These are phyloP conservation scores for Spilogale gracilis DNA, from an alignment of 2,113 vertebrate genomes.

Conservation along the genomic window DNA sequence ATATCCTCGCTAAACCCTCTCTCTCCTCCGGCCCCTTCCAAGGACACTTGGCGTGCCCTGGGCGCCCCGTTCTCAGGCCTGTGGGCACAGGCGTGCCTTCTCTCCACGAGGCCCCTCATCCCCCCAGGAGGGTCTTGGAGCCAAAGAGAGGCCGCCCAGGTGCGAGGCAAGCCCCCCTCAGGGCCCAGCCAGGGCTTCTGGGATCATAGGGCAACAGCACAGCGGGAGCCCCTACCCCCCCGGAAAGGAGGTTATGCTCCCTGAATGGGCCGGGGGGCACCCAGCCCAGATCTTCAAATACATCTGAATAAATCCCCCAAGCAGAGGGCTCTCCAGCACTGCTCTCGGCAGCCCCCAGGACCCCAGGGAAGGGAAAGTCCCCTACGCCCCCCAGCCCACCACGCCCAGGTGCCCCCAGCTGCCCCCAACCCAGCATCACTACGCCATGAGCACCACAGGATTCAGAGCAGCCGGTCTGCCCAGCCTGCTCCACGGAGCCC, in stretches of 20 bases:
- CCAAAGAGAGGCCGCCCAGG: background rate
- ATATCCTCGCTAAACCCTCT: background rate
- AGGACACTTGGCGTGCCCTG: rapidly evolving
- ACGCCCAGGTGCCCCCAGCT: background rate
- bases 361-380: too few relatives aligned
- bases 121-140: background rate
- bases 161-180: background rate
- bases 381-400: background rate
- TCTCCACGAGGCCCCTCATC: background rate
- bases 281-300: background rate
- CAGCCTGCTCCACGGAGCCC: background rate
- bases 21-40: background rate
- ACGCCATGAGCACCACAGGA: too few relatives aligned
- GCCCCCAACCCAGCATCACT: background rate
- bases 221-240: background rate
- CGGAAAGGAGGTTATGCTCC: background rate
- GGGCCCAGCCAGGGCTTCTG: too few relatives aligned
- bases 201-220: background rate
- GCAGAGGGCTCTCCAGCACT: rapidly evolving
- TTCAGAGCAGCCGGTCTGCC: background rate
- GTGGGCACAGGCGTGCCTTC: background rate
- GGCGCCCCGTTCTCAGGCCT: background rate
- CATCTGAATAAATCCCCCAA: background rate
- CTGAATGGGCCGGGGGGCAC: background rate
- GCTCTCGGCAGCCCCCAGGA: background rate